Conservation (phyloP, 1,140 invertebrate species). For the Nixonia krombeini region DNA sequence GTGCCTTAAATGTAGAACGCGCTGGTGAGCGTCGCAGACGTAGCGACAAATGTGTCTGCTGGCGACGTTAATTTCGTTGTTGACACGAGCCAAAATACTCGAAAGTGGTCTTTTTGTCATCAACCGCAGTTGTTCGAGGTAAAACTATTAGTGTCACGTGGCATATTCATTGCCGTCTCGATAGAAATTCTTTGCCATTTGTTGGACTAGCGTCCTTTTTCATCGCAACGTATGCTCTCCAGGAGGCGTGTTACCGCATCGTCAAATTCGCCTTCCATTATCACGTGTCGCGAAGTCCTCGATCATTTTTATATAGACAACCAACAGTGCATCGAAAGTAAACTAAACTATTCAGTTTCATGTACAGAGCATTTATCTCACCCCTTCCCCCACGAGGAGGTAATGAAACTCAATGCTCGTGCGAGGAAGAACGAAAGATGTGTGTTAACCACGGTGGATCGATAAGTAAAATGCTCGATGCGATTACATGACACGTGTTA, state of each 20-base stretch:
- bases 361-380: too few relatives aligned
- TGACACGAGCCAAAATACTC: constrained; percentile 51
- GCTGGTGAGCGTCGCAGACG: constrained; percentile 32
- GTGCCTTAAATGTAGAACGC: constrained; percentile 40
- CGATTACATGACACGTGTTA: too few relatives aligned
- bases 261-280: neutral
- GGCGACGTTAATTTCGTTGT: constrained; percentile 50
- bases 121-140: constrained; percentile 42
- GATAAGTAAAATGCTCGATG: too few relatives aligned
- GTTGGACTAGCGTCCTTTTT: constrained; percentile 2
- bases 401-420: too few relatives aligned
- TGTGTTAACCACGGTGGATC: too few relatives aligned
- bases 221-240: too few relatives aligned
- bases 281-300: too few relatives aligned
- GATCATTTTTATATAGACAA: too few relatives aligned
- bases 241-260: neutral
- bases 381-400: too few relatives aligned
- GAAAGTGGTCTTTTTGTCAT: constrained; percentile 51
- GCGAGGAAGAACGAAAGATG: too few relatives aligned
- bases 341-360: too few relatives aligned
- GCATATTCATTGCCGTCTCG: constrained; percentile 43
- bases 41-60: constrained; percentile 44
- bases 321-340: too few relatives aligned
- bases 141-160: constrained; percentile 40
- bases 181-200: constrained; percentile 40